Conservation (phyloP, 2,888 invertebrate species). For the Tholera decimalis region DNA sequence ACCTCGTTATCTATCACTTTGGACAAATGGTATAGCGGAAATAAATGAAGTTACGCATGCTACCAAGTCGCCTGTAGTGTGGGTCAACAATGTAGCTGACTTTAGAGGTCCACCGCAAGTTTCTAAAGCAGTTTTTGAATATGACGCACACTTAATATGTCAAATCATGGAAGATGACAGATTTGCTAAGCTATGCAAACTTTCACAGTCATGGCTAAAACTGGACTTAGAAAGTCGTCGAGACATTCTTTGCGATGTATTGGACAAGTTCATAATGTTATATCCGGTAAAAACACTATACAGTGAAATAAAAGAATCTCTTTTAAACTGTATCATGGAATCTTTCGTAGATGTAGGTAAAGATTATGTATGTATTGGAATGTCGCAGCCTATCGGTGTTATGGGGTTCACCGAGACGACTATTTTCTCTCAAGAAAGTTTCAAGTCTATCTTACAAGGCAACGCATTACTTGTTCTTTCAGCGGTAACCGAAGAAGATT, state of each 20-base stretch:
- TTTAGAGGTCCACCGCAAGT: constrained; percentile 70
- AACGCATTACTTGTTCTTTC: constrained; percentile 14
- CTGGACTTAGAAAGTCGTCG: constrained; percentile 36
- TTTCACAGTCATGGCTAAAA: constrained; percentile 45
- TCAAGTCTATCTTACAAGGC: constrained; percentile 50
- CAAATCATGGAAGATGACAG: neutral
- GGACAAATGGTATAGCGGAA: constrained; percentile 74
- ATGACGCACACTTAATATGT: too few relatives aligned
- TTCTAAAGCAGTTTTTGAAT: constrained; percentile 39
- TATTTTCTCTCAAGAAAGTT: constrained; percentile 4
- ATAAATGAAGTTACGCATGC: constrained; percentile 75
- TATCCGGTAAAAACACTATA: neutral
- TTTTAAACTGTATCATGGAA: constrained; percentile 8
- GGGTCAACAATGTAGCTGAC: constrained; percentile 76
- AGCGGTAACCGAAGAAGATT: fast-evolving
- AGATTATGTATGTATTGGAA: constrained; percentile 58
- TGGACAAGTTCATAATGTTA: constrained; percentile 14
- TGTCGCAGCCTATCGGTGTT: constrained; percentile 30
- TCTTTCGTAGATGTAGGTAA: constrained; percentile 54
- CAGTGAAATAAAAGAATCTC: neutral
- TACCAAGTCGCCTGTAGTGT: constrained; percentile 63
- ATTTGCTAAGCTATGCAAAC: constrained; percentile 11
- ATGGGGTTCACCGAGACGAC: fast-evolving
- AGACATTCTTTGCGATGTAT: constrained; percentile 24
- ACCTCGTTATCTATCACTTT: constrained; percentile 72